Base-by-base conservation (phyloP, 2,888 invertebrate genomes). In the Parnassius orleans region DNA sequence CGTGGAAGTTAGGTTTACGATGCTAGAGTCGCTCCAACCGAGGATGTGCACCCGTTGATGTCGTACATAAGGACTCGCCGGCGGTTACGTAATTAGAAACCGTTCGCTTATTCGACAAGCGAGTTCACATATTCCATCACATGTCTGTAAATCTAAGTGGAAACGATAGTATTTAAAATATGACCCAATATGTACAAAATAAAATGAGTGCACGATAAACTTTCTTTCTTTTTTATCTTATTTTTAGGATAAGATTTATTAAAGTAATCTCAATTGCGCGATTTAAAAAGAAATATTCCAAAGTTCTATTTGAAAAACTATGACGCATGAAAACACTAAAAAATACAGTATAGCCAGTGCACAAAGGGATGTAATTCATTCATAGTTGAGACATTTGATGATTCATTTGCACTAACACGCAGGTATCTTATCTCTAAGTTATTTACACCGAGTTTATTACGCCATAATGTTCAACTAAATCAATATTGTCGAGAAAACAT, bases 41-140 rank as follows among this genome's bases (percentile, higher is more conserved):
- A 68, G 74, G 76, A 78, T 74, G 79, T 79, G 83, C 80, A 83
- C 83, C 75, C 82, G 86, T 84, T 86, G 82, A 86, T 83, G 84
- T 87, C 83, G 81, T 73, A 78, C 73, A 72, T 81, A 83, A 81
- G 83, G 80, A 78, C 75, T 74, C 63, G 65, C 64, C 60, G 68
- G 33, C 33, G 33, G 51, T 57, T 57, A 56, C 44, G 59, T 54
- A 61, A 57, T 48, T 51, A 64, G 60, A 64, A 53, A 57, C 60
- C 19, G 53, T 43, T 53, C 54, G 41, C 42, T n/a, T 11, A 24
- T 24, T 24, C 24, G 24, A 24, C 24, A 24, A 24, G 7, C 24
- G 24, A 24, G 3, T 7, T 24, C 19, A 19, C 19, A 19, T 19
- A 19, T 19, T 2, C 19, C 2, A 19, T 19, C 19, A 19, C 19